Percentiles rank a stretch among this genome's conserved stretches.
Conservation (phyloP, 2,797 vertebrate species). For the Siniperca undulata region DNA sequence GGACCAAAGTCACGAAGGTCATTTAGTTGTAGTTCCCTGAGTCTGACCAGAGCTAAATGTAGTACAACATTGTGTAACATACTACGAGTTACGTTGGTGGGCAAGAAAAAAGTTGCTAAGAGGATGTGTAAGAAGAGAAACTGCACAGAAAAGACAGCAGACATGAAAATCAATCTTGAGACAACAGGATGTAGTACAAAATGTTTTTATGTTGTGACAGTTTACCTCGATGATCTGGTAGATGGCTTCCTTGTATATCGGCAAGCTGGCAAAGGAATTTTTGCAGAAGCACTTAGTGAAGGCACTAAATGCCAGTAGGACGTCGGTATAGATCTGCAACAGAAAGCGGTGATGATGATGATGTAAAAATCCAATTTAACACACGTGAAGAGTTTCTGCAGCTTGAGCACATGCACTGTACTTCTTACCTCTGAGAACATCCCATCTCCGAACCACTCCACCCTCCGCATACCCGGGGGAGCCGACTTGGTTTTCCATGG, state of each 20-base stretch:
- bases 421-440: constrained; percentile 86
- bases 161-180: background rate
- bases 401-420: background rate
- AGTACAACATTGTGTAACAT: background rate
- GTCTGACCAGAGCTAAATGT: background rate
- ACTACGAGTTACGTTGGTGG: background rate
- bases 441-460: constrained; percentile 89
- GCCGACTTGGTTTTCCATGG: constrained; percentile 78
- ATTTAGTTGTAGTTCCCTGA: background rate
- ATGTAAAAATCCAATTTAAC: background rate
- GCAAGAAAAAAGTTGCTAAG: background rate
- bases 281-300: constrained; percentile 84
- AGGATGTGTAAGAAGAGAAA: constrained; percentile 1
- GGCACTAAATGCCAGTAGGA: constrained; percentile 68
- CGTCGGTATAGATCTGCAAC: constrained; percentile 78
- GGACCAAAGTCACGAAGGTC: background rate
- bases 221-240: constrained; percentile 85
- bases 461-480: constrained; percentile 71
- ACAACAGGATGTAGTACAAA: background rate
- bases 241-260: constrained; percentile 83
- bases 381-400: background rate
- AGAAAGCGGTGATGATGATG: background rate
- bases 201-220: background rate
- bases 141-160: background rate
- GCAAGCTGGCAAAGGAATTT: constrained; percentile 81